These are phyloP conservation scores for Notospermus geniculatus DNA, from an alignment of 1,140 invertebrate species.

Conservation along the genomic window DNA sequence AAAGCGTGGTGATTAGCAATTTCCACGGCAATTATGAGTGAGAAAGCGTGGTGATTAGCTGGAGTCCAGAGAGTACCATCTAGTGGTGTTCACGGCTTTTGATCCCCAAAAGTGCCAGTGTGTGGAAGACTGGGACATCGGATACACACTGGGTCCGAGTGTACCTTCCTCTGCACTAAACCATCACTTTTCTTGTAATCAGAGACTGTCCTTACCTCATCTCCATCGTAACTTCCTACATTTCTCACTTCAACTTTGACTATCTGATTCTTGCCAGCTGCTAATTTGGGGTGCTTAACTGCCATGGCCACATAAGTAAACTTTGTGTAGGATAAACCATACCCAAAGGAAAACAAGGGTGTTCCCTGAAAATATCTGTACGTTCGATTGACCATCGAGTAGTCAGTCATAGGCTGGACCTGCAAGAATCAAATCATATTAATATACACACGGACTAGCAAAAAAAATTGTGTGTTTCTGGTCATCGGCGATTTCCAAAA, in stretches of 20 bases:
- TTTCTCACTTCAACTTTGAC: constrained; percentile 35
- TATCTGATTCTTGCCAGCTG: constrained; percentile 24
- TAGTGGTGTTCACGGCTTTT: too few relatives aligned
- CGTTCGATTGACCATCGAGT: constrained; percentile 47
- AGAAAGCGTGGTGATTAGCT: too few relatives aligned
- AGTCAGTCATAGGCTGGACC: constrained; percentile 49
- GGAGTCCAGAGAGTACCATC: too few relatives aligned
- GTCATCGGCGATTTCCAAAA: too few relatives aligned
- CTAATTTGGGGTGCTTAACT: constrained; percentile 19
- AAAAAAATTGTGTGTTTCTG: too few relatives aligned
- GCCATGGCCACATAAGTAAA: constrained; percentile 39
- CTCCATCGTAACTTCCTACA: constrained; percentile 29
- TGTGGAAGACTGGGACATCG: too few relatives aligned
- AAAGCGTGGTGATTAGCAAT: too few relatives aligned
- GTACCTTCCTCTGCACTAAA: not conserved
- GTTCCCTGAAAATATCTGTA: constrained; percentile 47
- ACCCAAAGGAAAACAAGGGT: constrained; percentile 50
- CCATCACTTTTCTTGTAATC: not conserved
- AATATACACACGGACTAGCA: too few relatives aligned
- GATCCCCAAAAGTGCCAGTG: too few relatives aligned
- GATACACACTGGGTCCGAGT: not conserved
- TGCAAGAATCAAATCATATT: constrained; percentile 21
- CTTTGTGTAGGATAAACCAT: constrained; percentile 47
- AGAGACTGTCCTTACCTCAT: constrained; percentile 36
- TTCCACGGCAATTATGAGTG: too few relatives aligned